phyloP scores from a whole-genome alignment of 2,888 invertebrate species.

The Rhyacophila evoluta region DNA sequence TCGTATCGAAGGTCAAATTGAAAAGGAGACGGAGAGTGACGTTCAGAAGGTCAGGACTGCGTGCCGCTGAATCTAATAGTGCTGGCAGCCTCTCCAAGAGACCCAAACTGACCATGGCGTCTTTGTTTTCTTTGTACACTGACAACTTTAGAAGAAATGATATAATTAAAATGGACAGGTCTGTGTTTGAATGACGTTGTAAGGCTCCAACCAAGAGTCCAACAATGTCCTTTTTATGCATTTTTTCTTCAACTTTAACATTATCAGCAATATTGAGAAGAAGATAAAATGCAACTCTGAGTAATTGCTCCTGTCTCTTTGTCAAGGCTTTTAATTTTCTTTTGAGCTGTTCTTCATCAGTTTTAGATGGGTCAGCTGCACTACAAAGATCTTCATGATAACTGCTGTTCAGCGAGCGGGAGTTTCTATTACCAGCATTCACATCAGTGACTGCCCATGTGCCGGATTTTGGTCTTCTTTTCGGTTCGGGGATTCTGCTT shows the following conservation, averaged over 20 bases:
- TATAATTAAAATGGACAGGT: slow-evolving; percentile 88
- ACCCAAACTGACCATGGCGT: slow-evolving; percentile 86
- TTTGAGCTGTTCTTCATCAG: slow-evolving; percentile 82
- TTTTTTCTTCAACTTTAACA: slow-evolving; percentile 95
- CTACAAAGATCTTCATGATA: slow-evolving; percentile 76
- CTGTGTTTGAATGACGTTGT: slow-evolving; percentile 87
- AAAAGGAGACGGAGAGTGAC: slow-evolving; percentile 89
- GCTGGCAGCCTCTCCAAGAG: slow-evolving; percentile 87
- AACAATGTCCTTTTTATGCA: slow-evolving; percentile 93
- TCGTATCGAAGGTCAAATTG: slow-evolving; percentile 95
- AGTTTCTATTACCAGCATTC: slow-evolving; percentile 66
- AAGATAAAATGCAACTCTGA: slow-evolving; percentile 92
- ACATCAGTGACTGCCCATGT: slow-evolving; percentile 75
- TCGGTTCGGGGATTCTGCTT: slow-evolving; percentile 79
- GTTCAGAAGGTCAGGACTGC: slow-evolving; percentile 79
- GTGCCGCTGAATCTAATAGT: slow-evolving; percentile 75
- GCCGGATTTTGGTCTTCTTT: slow-evolving; percentile 81
- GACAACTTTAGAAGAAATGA: slow-evolving; percentile 96
- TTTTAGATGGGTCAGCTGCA: slow-evolving; percentile 66
- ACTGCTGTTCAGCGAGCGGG: slow-evolving; percentile 75
- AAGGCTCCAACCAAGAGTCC: slow-evolving; percentile 88
- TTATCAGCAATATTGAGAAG: slow-evolving; percentile 96
- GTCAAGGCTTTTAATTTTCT: slow-evolving; percentile 84
- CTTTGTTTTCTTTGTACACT: slow-evolving; percentile 94
- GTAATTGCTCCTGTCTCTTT: slow-evolving; percentile 92